Percentiles rank a stretch among this genome's conserved stretches.
phyloP scores from a whole-genome alignment of 2,797 vertebrate species.

The Ptychadena robeensis region DNA sequence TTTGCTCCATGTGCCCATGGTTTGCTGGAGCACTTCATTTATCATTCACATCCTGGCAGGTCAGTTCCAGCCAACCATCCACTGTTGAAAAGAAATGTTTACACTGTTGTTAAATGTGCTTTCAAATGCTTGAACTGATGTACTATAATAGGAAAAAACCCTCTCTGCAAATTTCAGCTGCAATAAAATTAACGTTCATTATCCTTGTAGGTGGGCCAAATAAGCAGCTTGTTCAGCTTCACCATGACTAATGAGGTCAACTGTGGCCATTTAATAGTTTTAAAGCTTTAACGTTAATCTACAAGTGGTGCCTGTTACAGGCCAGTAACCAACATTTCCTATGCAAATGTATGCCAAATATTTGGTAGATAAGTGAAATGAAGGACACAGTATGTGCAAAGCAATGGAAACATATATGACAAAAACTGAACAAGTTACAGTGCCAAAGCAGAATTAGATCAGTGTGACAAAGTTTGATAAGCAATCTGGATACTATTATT shows the following conservation, averaged over 20 bases:
- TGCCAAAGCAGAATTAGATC: too few species aligned
- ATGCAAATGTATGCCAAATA: not conserved
- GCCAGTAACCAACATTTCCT: not conserved
- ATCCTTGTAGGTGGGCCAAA: constrained; percentile 59
- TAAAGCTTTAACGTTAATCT: not conserved
- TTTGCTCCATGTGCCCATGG: constrained; percentile 12
- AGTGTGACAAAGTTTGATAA: too few species aligned
- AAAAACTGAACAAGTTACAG: too few species aligned
- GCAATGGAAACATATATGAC: too few species aligned
- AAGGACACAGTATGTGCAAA: too few species aligned
- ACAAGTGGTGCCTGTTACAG: constrained; percentile 4
- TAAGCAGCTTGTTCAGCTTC: constrained; percentile 36
- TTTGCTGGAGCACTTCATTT: constrained; percentile 31
- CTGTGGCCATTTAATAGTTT: constrained; percentile 14
- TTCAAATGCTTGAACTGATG: constrained; percentile 46
- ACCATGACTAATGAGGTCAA: constrained; percentile 53
- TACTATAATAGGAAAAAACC: constrained; percentile 21
- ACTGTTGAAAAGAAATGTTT: constrained; percentile 43
- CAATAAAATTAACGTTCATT: constrained; percentile 52
- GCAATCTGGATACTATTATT: too few species aligned
- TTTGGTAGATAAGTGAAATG: too few species aligned
- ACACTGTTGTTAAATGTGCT: constrained; percentile 35
- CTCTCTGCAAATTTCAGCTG: constrained; percentile 34
- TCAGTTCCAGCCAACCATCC: constrained; percentile 45
- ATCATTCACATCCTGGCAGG: constrained; percentile 49